Percentiles rank a stretch among this genome's conserved stretches.
Conservation (phyloP, 2,797 vertebrate species). For the Megaceryle alcyon region DNA sequence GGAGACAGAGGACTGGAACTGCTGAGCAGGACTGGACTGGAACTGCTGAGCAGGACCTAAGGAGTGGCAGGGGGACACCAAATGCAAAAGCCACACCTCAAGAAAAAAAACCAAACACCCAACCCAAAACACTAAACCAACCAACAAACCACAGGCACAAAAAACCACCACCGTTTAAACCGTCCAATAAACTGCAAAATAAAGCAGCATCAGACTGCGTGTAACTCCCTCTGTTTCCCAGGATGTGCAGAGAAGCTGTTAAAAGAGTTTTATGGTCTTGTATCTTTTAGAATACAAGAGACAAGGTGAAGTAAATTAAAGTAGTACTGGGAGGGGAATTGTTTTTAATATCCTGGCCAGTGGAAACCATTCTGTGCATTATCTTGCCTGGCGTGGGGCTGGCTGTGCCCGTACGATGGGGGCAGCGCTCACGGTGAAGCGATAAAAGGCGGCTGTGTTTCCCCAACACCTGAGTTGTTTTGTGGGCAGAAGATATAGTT, state of each 20-base stretch:
- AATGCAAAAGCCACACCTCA: no score
- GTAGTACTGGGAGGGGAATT: fast-evolving
- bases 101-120: neutral
- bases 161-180: fast-evolving
- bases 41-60: neutral
- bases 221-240: neutral
- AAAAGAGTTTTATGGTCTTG: neutral
- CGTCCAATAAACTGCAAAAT: neutral
- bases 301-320: neutral
- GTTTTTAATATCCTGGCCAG: neutral
- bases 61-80: no score
- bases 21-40: neutral
- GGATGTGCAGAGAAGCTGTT: neutral
- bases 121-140: neutral
- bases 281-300: fast-evolving
- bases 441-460: neutral
- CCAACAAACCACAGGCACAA: neutral
- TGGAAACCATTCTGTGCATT: neutral
- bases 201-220: neutral
- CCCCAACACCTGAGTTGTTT: no score
- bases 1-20: slow-evolving; percentile 43
- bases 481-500: no score
- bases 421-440: neutral
- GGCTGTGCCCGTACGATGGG: no score
- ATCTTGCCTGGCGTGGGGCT: fast-evolving